Evolutionary conservation across 2,113 vertebrate genomes (phyloP), one percentile per base, ranked within the genome.

Genomic region (Callopanchax toddi): DNA sequence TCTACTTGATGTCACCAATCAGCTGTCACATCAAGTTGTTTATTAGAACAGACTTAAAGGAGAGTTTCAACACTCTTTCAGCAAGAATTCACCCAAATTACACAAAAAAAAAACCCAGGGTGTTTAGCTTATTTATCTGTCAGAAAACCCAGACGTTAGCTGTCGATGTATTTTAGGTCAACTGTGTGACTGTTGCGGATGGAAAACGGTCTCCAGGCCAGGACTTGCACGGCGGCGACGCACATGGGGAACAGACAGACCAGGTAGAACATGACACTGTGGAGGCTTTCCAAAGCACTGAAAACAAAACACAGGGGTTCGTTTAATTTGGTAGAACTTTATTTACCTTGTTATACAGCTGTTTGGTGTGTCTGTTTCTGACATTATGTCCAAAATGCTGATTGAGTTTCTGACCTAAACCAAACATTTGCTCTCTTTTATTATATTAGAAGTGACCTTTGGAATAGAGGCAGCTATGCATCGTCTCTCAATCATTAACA

Each of bases 181-280:
- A 86, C 57, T 0, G 82, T 69, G 60, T 97, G 96, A 72, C 93
- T 97, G 60, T 67, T 91, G 67, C 93, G 93, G 74, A 95, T 94
- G 6, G 94, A 95, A 81, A 95, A 97, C 0, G 85, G 92, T 42
- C 78, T 95, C 95, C 96, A 97, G 0, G 82, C 89, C 72, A 96
- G 61, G 53, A 94, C 91, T 81, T 95, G 95, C 20, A 93, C 12
- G 3, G 65, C 49, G 21, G 94, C 75, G 8, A 95, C 67, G 78
- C 87, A 90, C 67, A 96, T 20, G 0, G 95, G 95, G 44, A 95
- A 86, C 84, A 95, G 65, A 37, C 96, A 97, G 60, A 96, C 87
- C 91, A 96, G 55, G 83, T 85, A 89, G 90, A 97, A 97, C 94
- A 96, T 93, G 83, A 86, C 76, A 22, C 84, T 89, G 16, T 92